Percentiles rank a stretch among this genome's conserved stretches.
Evolutionary conservation across 2,797 vertebrate genomes (phyloP).

Genomic region (Coregonus sp.): DNA sequence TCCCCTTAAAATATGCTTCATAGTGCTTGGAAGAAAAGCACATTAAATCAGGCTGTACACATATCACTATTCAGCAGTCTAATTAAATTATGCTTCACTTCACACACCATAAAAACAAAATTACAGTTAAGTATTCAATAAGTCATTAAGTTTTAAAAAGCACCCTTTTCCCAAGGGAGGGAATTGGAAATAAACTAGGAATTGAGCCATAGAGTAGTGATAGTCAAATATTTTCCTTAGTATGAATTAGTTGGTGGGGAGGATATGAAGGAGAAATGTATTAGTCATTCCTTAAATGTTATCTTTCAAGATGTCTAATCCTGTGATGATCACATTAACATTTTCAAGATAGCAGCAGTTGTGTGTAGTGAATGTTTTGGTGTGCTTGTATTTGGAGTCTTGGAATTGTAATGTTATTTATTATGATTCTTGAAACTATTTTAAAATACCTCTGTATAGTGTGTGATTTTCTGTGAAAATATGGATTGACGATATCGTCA

Average conservation of each 20-base stretch:
- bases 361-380: conserved; percentile 42
- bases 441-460: conserved; percentile 40
- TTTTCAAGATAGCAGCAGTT: conserved; percentile 16
- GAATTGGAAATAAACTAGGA: conserved; percentile 44
- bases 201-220: conserved; percentile 58
- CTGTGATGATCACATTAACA: conserved; percentile 24
- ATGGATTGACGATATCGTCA: conserved; percentile 40
- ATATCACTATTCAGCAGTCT: conserved; percentile 19
- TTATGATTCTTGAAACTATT: conserved; percentile 38
- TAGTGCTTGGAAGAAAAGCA: background rate
- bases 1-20: background rate
- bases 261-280: conserved; percentile 8
- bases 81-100: conserved; percentile 17
- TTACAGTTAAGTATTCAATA: conserved; percentile 4
- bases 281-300: conserved; percentile 15
- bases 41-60: background rate
- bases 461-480: conserved; percentile 54
- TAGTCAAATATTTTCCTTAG: conserved; percentile 17
- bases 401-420: conserved; percentile 37
- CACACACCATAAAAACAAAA: conserved; percentile 18
- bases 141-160: background rate
- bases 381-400: conserved; percentile 48
- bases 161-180: conserved; percentile 31
- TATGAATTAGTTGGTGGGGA: conserved; percentile 19
- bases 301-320: conserved; percentile 6